A percentile compares a stretch with the other conserved stretches of the same genome.
phyloP scores from a whole-genome alignment of 2,113 vertebrate species.

The Acrocephalus kingi region DNA sequence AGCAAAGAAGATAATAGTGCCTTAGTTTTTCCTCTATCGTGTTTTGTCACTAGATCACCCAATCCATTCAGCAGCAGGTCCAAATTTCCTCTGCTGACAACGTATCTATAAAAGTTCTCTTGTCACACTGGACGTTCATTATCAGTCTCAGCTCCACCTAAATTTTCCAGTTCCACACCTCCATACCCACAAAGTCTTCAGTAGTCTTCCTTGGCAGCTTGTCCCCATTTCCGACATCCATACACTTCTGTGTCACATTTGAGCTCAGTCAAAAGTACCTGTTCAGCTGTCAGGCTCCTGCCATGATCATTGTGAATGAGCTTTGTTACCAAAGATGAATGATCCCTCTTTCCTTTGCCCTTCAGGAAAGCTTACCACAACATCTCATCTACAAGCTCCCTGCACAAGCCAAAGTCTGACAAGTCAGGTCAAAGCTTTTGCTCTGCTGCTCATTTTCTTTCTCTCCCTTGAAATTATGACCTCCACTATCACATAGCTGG shows the following conservation, averaged over 20 bases:
- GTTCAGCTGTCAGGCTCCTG: neutral
- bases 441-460: neutral
- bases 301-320: neutral
- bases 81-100: neutral
- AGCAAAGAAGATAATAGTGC: neutral
- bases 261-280: neutral
- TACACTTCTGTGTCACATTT: neutral
- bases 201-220: neutral
- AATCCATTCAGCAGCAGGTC: neutral
- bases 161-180: neutral
- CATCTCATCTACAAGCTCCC: neutral
- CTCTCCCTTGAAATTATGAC: neutral
- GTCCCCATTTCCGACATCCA: neutral
- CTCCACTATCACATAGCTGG: neutral
- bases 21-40: rapidly evolving
- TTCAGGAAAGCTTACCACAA: neutral
- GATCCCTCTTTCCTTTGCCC: neutral
- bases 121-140: neutral
- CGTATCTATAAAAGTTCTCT: neutral
- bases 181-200: neutral
- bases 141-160: neutral
- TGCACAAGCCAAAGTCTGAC: neutral
- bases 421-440: neutral
- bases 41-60: neutral
- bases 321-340: neutral